These are phyloP conservation scores for Barbus barbus DNA, from an alignment of 2,113 vertebrate genomes.

Conservation along the genomic window DNA sequence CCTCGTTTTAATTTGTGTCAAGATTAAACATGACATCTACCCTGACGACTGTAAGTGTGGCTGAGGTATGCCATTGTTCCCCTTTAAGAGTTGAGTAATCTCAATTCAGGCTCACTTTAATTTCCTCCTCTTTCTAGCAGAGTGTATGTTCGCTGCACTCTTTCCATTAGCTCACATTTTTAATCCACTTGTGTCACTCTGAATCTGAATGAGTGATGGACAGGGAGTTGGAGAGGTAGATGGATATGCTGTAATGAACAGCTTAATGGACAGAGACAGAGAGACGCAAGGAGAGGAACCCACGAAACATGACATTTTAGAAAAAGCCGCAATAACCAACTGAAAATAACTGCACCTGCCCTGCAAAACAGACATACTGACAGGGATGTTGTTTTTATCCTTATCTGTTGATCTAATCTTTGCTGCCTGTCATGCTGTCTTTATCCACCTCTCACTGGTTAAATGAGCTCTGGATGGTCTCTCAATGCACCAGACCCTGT, in stretches of 20 bases:
- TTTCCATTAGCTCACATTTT: slow-evolving; percentile 69
- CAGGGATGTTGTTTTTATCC: slow-evolving; percentile 24
- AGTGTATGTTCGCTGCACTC: neutral
- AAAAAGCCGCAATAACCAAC: neutral
- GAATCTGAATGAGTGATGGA: slow-evolving; percentile 52
- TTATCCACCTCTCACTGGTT: slow-evolving; percentile 37
- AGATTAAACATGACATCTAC: neutral
- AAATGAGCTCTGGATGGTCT: slow-evolving; percentile 41
- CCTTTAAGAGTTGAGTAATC: slow-evolving; percentile 4
- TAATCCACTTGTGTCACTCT: slow-evolving; percentile 64
- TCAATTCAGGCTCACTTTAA: slow-evolving; percentile 23
- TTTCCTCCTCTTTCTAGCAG: slow-evolving; percentile 12
- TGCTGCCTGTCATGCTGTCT: slow-evolving; percentile 20
- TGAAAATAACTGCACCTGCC: slow-evolving; percentile 17
- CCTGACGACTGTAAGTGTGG: slow-evolving; percentile 8
- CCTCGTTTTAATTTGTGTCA: neutral
- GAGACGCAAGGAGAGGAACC: neutral
- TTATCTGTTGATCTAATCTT: slow-evolving; percentile 19
- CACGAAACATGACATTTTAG: slow-evolving; percentile 6
- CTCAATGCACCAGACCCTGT: slow-evolving; percentile 47
- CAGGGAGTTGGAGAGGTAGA: slow-evolving; percentile 9
- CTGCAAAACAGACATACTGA: neutral
- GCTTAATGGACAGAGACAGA: neutral
- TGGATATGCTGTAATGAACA: slow-evolving; percentile 32
- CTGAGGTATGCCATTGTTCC: slow-evolving; percentile 6